Evolutionary conservation across 1,140 invertebrate genomes (phyloP), one percentile per base, ranked within the genome.

Genomic region (Conopomorpha cramerella): DNA sequence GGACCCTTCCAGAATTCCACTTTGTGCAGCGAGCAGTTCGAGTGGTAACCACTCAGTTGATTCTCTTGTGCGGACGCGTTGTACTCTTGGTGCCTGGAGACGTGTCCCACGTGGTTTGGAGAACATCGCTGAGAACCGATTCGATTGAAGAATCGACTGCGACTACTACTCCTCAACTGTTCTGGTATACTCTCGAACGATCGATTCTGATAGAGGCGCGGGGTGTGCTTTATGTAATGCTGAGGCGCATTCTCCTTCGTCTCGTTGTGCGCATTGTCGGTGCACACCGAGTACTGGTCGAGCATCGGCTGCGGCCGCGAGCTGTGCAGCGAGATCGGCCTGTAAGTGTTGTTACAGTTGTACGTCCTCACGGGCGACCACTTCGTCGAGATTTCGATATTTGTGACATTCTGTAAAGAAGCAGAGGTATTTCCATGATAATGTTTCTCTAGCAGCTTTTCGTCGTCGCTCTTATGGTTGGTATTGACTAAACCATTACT

Each of bases 1-100:
- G 83, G 84, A 12, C 92, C 91, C 72, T 95, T 95, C 56, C 86
- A 84, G 56, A 93, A 92, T 29, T 79, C 77, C 18, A 79, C 70
- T 48, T 51, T 64, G 27, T 78, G 68, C 39, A 73, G 23, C 12
- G 59, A 55, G 32, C 46, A 59, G 39, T 71, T 54, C 11, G 59
- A 52, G 38, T 56, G 53, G 27, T 54, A 42, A 2, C 38, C 43
- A 12, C 45, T 40, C 11, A 55, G 53, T 36, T 53, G 54, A 35
- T 43, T 43, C 30, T 63, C 52, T 14, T 57, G 46, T 33, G 51
- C 17, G 1, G 37, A 31, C 31, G 41, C 34, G 16, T 45, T 49
- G 40, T 67, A 53, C 38, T 72, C 59, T 42, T 73, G 61, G 11
- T 59, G 56, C 26, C 65, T 51, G 16, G 70, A 61, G 19, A 56